Conservation (phyloP, 53 echinoderm and acorn worm genomes). For the Glandiceps talaboti region DNA sequence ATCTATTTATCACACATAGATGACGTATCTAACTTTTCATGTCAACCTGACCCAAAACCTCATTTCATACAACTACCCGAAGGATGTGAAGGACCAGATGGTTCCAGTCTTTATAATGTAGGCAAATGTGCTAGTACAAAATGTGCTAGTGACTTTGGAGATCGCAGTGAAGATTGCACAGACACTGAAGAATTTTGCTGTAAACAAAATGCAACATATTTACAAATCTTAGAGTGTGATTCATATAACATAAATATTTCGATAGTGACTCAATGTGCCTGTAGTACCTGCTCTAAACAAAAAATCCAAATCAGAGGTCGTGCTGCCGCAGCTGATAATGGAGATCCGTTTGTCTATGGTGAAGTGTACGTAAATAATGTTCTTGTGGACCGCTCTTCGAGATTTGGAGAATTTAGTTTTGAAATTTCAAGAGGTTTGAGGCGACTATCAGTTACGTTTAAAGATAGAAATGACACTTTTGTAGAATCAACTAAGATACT, state of each 20-base stretch:
- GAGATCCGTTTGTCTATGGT: not conserved
- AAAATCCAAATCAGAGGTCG: not conserved
- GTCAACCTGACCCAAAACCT: not conserved
- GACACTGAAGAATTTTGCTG: not conserved
- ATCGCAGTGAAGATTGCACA: not conserved
- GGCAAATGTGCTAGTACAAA: not conserved
- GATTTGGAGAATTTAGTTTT: not conserved
- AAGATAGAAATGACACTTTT: not conserved
- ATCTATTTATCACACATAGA: not conserved
- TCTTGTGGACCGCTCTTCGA: not conserved
- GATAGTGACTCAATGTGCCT: not conserved
- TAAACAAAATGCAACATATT: not conserved
- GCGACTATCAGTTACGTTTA: not conserved
- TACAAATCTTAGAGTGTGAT: not conserved
- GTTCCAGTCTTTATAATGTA: not conserved
- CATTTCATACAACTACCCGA: not conserved
- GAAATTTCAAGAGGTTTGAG: not conserved
- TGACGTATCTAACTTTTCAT: not conserved
- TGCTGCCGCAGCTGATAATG: not conserved
- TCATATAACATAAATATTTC: not conserved
- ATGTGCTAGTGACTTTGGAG: not conserved
- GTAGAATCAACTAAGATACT: not conserved
- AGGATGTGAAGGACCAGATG: not conserved
- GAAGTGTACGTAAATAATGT: not conserved
- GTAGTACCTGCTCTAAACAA: not conserved